phyloP scores from a whole-genome alignment of 2,113 vertebrate genomes.

The Rattus norvegicus region DNA sequence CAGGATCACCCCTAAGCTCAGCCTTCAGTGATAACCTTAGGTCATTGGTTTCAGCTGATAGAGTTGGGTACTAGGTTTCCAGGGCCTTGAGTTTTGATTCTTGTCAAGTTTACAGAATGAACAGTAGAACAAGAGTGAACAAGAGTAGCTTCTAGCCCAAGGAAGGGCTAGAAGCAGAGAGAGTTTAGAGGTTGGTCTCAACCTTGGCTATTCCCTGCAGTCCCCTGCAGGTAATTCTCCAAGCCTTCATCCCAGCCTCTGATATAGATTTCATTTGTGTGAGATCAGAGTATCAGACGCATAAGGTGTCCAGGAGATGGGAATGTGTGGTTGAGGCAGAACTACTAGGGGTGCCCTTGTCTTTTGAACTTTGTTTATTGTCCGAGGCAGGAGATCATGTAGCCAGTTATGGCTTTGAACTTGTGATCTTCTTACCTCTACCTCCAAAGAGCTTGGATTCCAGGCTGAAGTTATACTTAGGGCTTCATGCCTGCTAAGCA shows the following conservation, averaged over 20 bases:
- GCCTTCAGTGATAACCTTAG: background rate
- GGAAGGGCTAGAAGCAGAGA: background rate
- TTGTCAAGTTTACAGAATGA: background rate
- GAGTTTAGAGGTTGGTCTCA: background rate
- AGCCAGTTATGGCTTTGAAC: background rate
- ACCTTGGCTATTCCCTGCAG: background rate
- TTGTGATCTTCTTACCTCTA: background rate
- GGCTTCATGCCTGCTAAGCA: background rate
- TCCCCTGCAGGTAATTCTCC: too few species aligned
- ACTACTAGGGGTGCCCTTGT: background rate
- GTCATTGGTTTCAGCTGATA: background rate
- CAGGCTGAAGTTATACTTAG: background rate
- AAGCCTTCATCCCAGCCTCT: background rate
- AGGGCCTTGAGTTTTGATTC: background rate
- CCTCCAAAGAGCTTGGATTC: background rate
- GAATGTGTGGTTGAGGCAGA: background rate
- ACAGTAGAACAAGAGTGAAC: background rate
- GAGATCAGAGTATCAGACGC: background rate
- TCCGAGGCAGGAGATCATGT: background rate
- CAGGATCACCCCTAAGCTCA: background rate
- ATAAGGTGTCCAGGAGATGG: background rate
- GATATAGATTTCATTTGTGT: background rate
- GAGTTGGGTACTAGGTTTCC: background rate
- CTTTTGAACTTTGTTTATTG: background rate
- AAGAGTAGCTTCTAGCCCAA: background rate